Conservation (phyloP, 2,113 vertebrate species). For the Sterna hirundo region DNA sequence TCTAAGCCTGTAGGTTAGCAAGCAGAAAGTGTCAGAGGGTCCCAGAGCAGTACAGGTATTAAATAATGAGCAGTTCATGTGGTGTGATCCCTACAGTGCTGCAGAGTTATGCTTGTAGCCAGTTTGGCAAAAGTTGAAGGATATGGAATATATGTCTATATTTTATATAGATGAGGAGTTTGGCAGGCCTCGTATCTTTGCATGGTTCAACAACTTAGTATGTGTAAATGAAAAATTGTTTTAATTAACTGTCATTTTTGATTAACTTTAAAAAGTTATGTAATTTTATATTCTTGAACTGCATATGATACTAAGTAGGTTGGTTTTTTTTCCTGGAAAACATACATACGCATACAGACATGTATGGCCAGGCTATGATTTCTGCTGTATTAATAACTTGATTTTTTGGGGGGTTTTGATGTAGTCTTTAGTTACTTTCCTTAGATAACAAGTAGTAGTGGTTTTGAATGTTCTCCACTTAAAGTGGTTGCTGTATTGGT, state of each 20-base stretch:
- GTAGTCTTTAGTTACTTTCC: neutral
- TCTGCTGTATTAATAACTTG: neutral
- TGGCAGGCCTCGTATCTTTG: neutral
- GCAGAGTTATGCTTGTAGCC: neutral
- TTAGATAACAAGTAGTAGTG: neutral
- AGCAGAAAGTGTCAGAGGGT: neutral
- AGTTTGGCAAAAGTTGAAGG: neutral
- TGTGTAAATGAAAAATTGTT: neutral
- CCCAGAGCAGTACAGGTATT: neutral
- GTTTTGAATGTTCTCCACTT: neutral
- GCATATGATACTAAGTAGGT: neutral
- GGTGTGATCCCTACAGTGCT: neutral
- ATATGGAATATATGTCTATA: neutral
- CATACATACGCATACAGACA: accelerated
- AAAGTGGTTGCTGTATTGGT: neutral
- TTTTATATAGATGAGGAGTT: neutral
- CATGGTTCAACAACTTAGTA: neutral
- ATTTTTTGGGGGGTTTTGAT: neutral
- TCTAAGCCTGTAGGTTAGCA: neutral
- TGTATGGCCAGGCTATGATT: neutral
- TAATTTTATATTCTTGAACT: neutral
- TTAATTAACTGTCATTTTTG: neutral
- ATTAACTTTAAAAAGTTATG: neutral
- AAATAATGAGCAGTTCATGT: neutral
- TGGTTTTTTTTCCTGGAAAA: neutral